A percentile compares a stretch with the other conserved stretches of the same genome.
These are phyloP conservation scores for Drosophila willistoni DNA, from an alignment of 1,140 invertebrate genomes.

Conservation along the genomic window DNA sequence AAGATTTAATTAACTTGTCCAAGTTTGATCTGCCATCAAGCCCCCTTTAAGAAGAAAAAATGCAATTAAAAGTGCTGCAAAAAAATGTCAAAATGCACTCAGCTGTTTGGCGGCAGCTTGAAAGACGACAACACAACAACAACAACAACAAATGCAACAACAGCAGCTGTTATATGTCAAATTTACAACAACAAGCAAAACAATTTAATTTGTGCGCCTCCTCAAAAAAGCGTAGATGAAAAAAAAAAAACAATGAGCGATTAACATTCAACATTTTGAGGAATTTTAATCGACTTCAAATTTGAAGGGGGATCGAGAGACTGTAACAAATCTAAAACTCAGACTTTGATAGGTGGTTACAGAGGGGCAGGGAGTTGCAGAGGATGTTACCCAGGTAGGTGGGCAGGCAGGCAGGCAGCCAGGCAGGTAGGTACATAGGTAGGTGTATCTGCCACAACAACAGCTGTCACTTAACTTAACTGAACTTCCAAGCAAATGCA, in stretches of 20 bases:
- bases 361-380: background rate
- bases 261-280: conserved; percentile 75
- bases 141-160: conserved; percentile 22
- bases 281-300: conserved; percentile 76
- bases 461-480: conserved; percentile 65
- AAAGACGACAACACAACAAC: conserved; percentile 40
- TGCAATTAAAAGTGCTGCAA: conserved; percentile 70
- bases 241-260: conserved; percentile 66
- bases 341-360: background rate
- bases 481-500: conserved; percentile 45
- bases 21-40: conserved; percentile 60
- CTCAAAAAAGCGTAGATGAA: conserved; percentile 20
- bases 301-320: conserved; percentile 1
- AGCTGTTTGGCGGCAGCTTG: conserved; percentile 55
- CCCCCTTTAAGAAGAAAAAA: conserved; percentile 27
- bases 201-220: conserved; percentile 75
- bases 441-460: conserved; percentile 53
- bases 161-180: conserved; percentile 67
- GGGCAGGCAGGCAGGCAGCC: conserved; percentile 23
- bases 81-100: conserved; percentile 53
- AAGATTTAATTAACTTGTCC: conserved; percentile 75
- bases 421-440: conserved; percentile 41
- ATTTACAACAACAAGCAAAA: conserved; percentile 60
- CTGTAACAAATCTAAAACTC: background rate
- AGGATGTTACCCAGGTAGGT: conserved; percentile 10